A percentile compares a stretch with the other conserved stretches of the same genome.
Conservation (phyloP, 2,113 vertebrate species). For the Edolisoma coerulescens region DNA sequence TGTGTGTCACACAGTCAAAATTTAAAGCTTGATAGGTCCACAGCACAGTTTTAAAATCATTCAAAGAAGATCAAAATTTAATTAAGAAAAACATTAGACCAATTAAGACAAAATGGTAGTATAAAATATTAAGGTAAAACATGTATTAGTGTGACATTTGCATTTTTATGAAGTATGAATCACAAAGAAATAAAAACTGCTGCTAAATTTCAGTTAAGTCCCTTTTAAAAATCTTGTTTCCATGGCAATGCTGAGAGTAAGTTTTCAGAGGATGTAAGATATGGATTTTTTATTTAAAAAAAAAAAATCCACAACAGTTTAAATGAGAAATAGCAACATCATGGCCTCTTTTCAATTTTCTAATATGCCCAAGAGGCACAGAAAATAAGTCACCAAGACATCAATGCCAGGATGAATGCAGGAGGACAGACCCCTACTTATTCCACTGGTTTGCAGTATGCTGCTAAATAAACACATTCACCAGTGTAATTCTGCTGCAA, state of each 20-base stretch:
- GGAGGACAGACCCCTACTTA: background rate
- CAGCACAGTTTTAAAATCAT: slow-evolving; percentile 42
- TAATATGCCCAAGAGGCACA: slow-evolving; percentile 65
- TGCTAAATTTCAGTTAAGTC: slow-evolving; percentile 79
- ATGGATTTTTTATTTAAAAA: slow-evolving; percentile 72
- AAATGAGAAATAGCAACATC: slow-evolving; percentile 74
- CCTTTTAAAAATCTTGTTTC: slow-evolving; percentile 79
- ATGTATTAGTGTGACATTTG: slow-evolving; percentile 78
- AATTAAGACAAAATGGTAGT: slow-evolving; percentile 72
- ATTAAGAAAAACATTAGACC: slow-evolving; percentile 75
- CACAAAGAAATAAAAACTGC: slow-evolving; percentile 80
- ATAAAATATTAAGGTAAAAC: slow-evolving; percentile 80
- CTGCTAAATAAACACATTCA: slow-evolving; percentile 46
- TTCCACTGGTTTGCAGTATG: background rate
- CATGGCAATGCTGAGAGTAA: slow-evolving; percentile 77
- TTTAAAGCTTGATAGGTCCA: slow-evolving; percentile 67
- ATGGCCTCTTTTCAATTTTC: slow-evolving; percentile 68
- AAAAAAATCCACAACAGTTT: slow-evolving; percentile 39
- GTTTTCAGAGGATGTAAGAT: slow-evolving; percentile 75
- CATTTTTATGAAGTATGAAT: slow-evolving; percentile 83
- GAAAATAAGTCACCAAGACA: slow-evolving; percentile 65
- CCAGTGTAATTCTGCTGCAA: slow-evolving; percentile 14
- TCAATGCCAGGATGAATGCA: background rate
- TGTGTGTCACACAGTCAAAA: slow-evolving; percentile 66
- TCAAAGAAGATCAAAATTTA: slow-evolving; percentile 70